phyloP scores from a whole-genome alignment of 1,140 invertebrate species.

The Contarinia nasturtii region DNA sequence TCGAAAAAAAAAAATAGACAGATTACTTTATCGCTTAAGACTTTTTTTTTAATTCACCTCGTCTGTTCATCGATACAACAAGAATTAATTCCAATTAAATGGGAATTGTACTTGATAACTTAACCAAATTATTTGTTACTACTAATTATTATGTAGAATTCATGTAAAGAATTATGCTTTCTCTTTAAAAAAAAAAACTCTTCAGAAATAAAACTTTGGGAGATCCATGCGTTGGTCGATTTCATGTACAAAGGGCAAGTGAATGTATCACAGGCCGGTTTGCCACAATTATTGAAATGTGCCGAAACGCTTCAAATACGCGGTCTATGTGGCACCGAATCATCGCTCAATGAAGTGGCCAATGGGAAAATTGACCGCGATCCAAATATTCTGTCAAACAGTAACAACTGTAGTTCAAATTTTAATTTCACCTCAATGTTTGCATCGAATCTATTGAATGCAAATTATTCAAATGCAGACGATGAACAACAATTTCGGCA shows the following conservation, averaged over 20 bases:
- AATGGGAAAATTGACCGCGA: slow-evolving; percentile 3
- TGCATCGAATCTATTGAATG: slow-evolving; percentile 4
- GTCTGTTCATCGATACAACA: too few relatives aligned
- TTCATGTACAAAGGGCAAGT: slow-evolving; percentile 80
- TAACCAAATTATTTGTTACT: too few relatives aligned
- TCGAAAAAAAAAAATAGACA: too few relatives aligned
- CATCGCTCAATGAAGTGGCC: slow-evolving; percentile 13
- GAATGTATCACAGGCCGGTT: slow-evolving; percentile 62
- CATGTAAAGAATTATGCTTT: slow-evolving; percentile 32
- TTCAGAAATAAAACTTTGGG: slow-evolving; percentile 37
- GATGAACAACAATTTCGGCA: slow-evolving; percentile 3
- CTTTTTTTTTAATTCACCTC: too few relatives aligned
- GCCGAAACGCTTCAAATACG: slow-evolving; percentile 64
- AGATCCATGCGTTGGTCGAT: slow-evolving; percentile 64
- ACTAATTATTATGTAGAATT: too few relatives aligned
- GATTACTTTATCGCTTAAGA: too few relatives aligned
- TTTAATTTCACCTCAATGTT: background rate
- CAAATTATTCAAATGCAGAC: slow-evolving; percentile 3
- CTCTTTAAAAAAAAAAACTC: too few relatives aligned
- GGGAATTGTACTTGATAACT: too few relatives aligned
- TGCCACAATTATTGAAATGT: slow-evolving; percentile 56
- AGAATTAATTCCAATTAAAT: too few relatives aligned
- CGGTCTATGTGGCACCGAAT: slow-evolving; percentile 30
- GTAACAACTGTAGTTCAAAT: background rate
- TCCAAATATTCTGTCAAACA: slow-evolving; percentile 7